phyloP scores from a whole-genome alignment of 2,113 vertebrate species.

The Dunckerocampus dactyliophorus region DNA sequence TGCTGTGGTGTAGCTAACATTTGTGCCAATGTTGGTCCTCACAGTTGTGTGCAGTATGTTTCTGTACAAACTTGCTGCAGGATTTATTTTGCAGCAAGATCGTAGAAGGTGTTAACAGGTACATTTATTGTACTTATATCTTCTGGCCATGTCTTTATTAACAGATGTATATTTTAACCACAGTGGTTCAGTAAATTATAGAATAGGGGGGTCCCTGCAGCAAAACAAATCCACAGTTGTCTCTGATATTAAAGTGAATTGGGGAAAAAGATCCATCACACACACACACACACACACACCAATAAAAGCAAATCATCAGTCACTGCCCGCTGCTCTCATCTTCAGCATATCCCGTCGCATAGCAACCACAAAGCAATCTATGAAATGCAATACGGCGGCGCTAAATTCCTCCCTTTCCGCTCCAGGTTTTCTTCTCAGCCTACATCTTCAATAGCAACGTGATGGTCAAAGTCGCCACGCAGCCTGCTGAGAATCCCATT shows the following conservation, averaged over 20 bases:
- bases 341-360: neutral
- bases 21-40: too few species aligned
- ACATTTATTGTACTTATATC: too few species aligned
- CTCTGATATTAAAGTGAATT: neutral
- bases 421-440: slow-evolving; percentile 96
- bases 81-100: too few species aligned
- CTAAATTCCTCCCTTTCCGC: neutral
- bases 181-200: neutral
- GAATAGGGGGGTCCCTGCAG: neutral
- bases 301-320: slow-evolving; percentile 1
- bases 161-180: neutral
- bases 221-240: neutral
- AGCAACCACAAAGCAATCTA: neutral
- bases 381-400: neutral
- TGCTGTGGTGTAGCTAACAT: too few species aligned
- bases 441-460: slow-evolving; percentile 99
- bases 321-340: neutral
- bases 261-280: neutral
- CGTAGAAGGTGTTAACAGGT: too few species aligned
- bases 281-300: too few species aligned
- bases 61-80: too few species aligned
- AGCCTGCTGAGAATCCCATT: slow-evolving; percentile 96
- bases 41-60: too few species aligned
- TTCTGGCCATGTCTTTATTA: neutral
- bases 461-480: slow-evolving; percentile 99